Conservation (phyloP, 2,113 vertebrate species). For the Micronycteris hirsuta region DNA sequence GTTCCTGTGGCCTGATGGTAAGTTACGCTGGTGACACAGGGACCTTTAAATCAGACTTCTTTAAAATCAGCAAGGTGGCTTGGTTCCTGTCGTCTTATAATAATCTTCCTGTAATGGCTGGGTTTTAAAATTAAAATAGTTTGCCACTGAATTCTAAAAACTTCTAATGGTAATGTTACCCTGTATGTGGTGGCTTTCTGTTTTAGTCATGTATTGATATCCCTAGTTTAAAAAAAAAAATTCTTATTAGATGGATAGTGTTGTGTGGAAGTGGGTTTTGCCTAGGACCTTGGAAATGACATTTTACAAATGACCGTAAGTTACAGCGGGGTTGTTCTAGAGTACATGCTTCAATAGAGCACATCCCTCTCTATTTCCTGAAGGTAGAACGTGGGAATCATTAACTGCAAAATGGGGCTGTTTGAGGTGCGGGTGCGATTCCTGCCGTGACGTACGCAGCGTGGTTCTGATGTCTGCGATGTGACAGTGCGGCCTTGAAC, state of each 20-base stretch:
- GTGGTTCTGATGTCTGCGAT: not conserved
- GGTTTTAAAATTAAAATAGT: conserved; percentile 19
- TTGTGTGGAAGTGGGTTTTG: conserved; percentile 11
- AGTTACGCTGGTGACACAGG: not conserved
- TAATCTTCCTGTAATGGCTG: not conserved
- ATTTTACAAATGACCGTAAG: not conserved
- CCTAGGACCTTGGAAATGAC: not conserved
- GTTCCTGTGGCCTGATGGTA: not conserved
- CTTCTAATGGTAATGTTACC: not conserved
- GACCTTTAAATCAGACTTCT: not conserved
- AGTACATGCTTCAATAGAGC: not conserved
- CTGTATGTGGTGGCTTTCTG: not conserved
- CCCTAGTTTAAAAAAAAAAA: not conserved
- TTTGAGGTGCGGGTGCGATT: not conserved
- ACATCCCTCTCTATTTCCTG: not conserved
- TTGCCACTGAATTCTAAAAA: not conserved
- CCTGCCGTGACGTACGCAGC: not conserved
- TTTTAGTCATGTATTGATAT: not conserved
- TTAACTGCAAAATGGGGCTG: not conserved
- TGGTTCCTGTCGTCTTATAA: not conserved
- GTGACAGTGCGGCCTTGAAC: not conserved
- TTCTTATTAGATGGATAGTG: not conserved
- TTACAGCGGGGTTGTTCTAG: not conserved
- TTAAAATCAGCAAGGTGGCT: not conserved
- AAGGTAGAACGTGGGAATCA: not conserved